These are phyloP conservation scores for Himalopsyche japonica DNA, from an alignment of 2,888 invertebrate species.

Conservation along the genomic window DNA sequence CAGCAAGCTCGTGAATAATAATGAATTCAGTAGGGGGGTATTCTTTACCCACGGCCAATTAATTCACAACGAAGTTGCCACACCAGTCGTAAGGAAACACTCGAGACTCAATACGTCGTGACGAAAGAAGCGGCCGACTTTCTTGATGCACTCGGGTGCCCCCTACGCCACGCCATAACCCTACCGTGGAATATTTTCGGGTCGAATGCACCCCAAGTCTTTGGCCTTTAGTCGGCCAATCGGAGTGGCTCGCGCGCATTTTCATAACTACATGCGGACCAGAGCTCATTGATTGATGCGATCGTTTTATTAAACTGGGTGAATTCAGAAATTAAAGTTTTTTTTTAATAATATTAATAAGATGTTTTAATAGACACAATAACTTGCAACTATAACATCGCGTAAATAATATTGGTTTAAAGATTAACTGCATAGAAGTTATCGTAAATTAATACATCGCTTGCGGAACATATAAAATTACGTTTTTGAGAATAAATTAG, in stretches of 20 bases:
- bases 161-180: neutral
- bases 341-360: too few species aligned
- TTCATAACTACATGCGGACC: neutral
- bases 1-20: neutral
- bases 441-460: too few species aligned
- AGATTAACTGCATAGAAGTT: too few species aligned
- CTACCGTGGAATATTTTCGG: neutral
- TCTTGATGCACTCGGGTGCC: neutral
- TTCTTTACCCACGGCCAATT: neutral
- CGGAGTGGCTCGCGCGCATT: neutral
- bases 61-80: neutral
- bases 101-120: neutral
- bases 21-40: neutral
- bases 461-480: too few species aligned
- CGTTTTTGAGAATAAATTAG: too few species aligned
- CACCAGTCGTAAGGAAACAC: neutral
- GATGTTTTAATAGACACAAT: too few species aligned
- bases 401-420: too few species aligned
- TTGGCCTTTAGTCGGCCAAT: neutral
- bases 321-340: too few species aligned
- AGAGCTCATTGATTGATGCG: neutral
- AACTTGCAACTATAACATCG: too few species aligned
- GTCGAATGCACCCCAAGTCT: neutral
- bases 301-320: too few species aligned
- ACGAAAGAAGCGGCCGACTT: neutral